These are phyloP conservation scores for Scyliorhinus canicula DNA, from an alignment of 2,797 vertebrate genomes.

Conservation along the genomic window DNA sequence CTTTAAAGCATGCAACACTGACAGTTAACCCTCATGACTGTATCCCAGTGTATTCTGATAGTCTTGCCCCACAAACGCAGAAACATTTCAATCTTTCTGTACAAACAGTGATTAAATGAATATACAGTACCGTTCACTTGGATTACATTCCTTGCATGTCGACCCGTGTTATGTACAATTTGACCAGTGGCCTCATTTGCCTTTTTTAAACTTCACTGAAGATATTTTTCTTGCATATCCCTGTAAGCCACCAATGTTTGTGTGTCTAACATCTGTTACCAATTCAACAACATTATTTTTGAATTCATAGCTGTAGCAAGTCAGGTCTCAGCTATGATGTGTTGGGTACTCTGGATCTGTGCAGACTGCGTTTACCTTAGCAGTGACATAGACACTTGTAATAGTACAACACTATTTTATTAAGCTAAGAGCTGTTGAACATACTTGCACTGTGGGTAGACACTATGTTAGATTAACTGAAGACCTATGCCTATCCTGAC, in stretches of 20 bases:
- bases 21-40: background rate
- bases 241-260: background rate
- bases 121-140: background rate
- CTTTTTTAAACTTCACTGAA: background rate
- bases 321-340: too few relatives aligned
- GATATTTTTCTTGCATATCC: background rate
- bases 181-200: background rate
- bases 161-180: background rate
- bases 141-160: background rate
- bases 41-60: background rate
- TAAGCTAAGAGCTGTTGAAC: too few relatives aligned
- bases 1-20: background rate
- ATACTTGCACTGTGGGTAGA: too few relatives aligned
- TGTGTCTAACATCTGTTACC: background rate
- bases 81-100: background rate
- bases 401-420: too few relatives aligned
- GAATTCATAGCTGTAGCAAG: background rate
- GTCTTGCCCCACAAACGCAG: background rate
- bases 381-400: too few relatives aligned
- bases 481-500: too few relatives aligned
- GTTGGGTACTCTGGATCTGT: too few relatives aligned
- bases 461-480: too few relatives aligned
- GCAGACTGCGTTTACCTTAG: too few relatives aligned
- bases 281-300: background rate
- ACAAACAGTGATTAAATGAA: background rate